Base-by-base conservation (phyloP, 2,888 invertebrate species). In the Miltochrista miniata region DNA sequence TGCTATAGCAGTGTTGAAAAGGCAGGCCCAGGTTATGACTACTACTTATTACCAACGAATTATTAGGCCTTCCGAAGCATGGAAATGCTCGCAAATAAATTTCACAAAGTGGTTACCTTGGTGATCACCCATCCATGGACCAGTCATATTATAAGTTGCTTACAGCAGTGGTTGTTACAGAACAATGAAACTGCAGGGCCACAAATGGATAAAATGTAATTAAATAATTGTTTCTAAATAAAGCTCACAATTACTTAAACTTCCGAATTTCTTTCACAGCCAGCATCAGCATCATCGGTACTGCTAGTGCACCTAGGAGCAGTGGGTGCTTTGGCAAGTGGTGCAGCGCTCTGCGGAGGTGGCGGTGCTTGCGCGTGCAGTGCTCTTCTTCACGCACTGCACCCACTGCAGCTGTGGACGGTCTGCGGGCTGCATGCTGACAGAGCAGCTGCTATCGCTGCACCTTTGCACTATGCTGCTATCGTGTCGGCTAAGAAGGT, bases 351-450 rank as follows among this genome's bases (percentile, higher is more conserved):
- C 54, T 95, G 95, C 60, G 87, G 95, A 7, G 93, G 95, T 54
- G 92, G 93, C 44, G 94, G 94, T 40, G 90, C 92, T 8, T 96
- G 96, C 79, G 84, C 94, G 0, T 94, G 95, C 66, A 94, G 95
- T 35, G 94, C 95, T 56, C 82, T 96, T 38, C 92, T 95, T 58
- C 94, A 95, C 24, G 92, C 96, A 3, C 90, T 96, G 41, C 95
- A 96, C 70, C 95, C 96, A 3, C 90, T 96, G 53, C 94, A 95
- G 37, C 87, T 96, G 59, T 96, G 96, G 96, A 96, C 96, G 2
- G 94, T 96, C 31, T 95, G 96, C 64, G 96, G 96, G 4, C 90
- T 96, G 56, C 96, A 96, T 74, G 95, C 95, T 51, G 96, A 96
- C 83, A 91, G 96, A 55, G 96, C 96, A 59, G 96, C 96, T 56